These are phyloP conservation scores for Sparus aurata DNA, from an alignment of 2,797 vertebrate genomes.

Conservation along the genomic window DNA sequence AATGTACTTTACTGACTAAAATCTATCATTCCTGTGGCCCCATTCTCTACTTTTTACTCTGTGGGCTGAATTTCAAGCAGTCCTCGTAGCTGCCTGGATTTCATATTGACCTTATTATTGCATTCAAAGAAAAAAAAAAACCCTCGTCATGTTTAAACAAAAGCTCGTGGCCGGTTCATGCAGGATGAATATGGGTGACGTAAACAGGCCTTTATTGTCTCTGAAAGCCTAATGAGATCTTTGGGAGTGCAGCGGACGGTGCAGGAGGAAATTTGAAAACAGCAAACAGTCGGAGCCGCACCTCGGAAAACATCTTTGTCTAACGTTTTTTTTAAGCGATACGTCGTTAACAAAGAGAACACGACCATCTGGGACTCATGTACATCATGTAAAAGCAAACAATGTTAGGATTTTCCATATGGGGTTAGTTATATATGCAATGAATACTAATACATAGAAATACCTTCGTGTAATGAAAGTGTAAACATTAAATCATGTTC, in stretches of 20 bases:
- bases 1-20: not conserved
- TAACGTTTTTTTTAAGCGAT: conserved; percentile 33
- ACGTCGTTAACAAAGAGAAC: conserved; percentile 51
- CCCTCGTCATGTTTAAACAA: conserved; percentile 75
- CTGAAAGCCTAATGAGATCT: conserved; percentile 64
- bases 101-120: conserved; percentile 58
- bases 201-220: conserved; percentile 71
- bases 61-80: conserved; percentile 49
- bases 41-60: conserved; percentile 6
- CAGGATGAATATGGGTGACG: conserved; percentile 72
- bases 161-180: conserved; percentile 24
- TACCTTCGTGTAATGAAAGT: not conserved
- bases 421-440: not conserved
- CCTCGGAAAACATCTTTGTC: conserved; percentile 49
- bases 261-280: conserved; percentile 68
- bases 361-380: not conserved
- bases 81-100: conserved; percentile 31
- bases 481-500: not conserved
- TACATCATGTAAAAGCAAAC: conserved; percentile 36
- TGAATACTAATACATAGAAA: not conserved
- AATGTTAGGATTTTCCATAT: conserved; percentile 8
- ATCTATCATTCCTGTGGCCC: not conserved
- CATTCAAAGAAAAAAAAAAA: conserved; percentile 49
- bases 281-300: conserved; percentile 57
- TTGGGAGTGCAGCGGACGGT: conserved; percentile 41